Percentiles rank a stretch among this genome's conserved stretches.
Conservation (phyloP, 2,888 invertebrate genomes). For the Kuschelorhynchus macadamiae region DNA sequence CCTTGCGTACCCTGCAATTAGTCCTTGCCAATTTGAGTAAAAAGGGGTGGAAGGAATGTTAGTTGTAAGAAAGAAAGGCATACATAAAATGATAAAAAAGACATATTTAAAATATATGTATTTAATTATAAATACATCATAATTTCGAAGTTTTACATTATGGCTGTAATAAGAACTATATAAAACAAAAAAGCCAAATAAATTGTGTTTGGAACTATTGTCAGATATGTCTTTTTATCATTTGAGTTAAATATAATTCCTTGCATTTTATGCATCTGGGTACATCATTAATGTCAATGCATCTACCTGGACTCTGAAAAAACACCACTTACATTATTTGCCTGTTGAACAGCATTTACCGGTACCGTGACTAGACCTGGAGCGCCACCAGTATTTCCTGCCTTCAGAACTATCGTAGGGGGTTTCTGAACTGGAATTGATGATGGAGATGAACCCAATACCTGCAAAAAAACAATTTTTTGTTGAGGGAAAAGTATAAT, state of each 20-base stretch:
- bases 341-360: slow-evolving; percentile 71
- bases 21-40: slow-evolving; percentile 32
- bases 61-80: slow-evolving; percentile 2
- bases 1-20: slow-evolving; percentile 49
- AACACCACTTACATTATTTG: slow-evolving; percentile 69
- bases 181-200: no score
- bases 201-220: no score
- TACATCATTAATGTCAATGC: no score
- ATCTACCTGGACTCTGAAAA: neutral
- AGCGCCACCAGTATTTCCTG: slow-evolving; percentile 64
- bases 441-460: slow-evolving; percentile 37
- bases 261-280: no score
- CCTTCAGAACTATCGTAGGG: slow-evolving; percentile 68
- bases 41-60: neutral
- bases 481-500: no score
- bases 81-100: neutral
- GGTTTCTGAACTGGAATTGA: slow-evolving; percentile 63
- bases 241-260: no score
- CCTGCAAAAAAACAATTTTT: slow-evolving; percentile 38
- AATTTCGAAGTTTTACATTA: neutral
- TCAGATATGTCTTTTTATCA: no score
- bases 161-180: no score
- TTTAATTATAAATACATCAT: neutral
- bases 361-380: slow-evolving; percentile 77
- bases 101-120: no score